Evolutionary conservation across 2,797 vertebrate species (phyloP), one percentile per base, ranked within the genome.

Genomic region (Sebastes matsubarae): DNA sequence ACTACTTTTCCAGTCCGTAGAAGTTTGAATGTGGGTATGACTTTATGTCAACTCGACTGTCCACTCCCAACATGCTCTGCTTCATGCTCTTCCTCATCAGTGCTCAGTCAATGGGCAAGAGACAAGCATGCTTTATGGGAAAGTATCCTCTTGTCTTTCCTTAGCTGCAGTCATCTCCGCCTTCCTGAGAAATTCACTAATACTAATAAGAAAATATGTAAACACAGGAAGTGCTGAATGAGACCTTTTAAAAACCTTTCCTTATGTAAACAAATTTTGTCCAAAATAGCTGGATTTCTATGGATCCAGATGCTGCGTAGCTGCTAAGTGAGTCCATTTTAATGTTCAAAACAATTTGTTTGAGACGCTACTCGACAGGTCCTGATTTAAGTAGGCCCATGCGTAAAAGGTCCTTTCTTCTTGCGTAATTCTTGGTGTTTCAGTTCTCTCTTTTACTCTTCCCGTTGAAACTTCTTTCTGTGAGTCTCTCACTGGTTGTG

Each of bases 391-490:
- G n/a, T 9, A 34, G 32, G 7, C 29, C n/a, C 59, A 16, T 1
- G n/a, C 4, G 0, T 38, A 6, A 69, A 60, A 13, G 16, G 9
- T 65, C 69, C 59, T 73, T 24, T 61, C 24, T 5, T 69, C 38
- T 24, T 18, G 14, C 24, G 30, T 22, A 22, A 24, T 38, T 27
- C 38, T 16, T n/a, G 20, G 8, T 30, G 8, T 7, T 24, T 36
- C 32, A n/a, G 11, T 36, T 34, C 6, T 11, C 46, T 61, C 2
- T 3, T 52, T 72, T 25, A 82, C 29, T 85, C 80, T 1, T 67
- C 6, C 18, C 29, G 34, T 14, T 67, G 4, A n/a, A 5, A 75
- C 75, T 78, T 86, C 69, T 77, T 3, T 91, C 87, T 74, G 59
- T 16, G 27, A 55, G 10, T 27, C 81, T 86, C 22, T 92, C 90